Evolutionary conservation across 1,140 invertebrate genomes (phyloP).

Genomic region (Forficula auricularia): DNA sequence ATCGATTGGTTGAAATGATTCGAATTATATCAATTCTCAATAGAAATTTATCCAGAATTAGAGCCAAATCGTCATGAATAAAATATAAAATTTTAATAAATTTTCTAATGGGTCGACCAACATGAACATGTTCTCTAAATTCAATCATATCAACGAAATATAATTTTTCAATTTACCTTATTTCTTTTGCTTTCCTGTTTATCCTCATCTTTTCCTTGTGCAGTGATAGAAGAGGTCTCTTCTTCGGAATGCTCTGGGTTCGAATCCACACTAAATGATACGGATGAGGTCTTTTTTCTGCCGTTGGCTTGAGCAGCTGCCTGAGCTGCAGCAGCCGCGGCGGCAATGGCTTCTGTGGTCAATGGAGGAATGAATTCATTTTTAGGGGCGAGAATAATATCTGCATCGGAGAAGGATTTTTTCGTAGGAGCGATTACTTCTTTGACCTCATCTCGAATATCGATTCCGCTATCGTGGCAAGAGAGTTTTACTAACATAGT

Average conservation of each 20-base stretch:
- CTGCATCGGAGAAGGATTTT: constrained; percentile 58
- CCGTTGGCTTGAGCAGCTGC: constrained; percentile 22
- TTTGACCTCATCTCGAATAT: constrained; percentile 46
- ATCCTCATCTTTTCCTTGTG: constrained; percentile 29
- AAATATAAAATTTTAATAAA: no score
- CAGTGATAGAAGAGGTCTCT: constrained; percentile 17
- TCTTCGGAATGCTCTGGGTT: constrained; percentile 20
- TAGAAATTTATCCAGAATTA: no score
- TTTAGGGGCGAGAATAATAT: constrained; percentile 55
- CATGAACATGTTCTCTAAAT: no score
- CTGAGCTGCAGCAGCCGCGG: constrained; percentile 24
- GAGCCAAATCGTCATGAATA: no score
- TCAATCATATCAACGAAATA: no score
- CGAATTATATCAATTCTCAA: no score
- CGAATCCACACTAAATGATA: constrained; percentile 48
- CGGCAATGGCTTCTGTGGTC: constrained; percentile 32
- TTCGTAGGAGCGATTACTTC: no score
- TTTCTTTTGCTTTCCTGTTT: constrained; percentile 38
- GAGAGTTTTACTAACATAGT: constrained; percentile 48
- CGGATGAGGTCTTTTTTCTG: constrained; percentile 50
- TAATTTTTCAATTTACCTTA: constrained; percentile 41
- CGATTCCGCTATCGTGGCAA: constrained; percentile 76
- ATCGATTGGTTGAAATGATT: no score
- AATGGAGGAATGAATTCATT: constrained; percentile 63
- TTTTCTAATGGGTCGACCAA: no score